These are phyloP conservation scores for Telmatochromis sp. DNA, from an alignment of 2,113 vertebrate species.

Conservation along the genomic window DNA sequence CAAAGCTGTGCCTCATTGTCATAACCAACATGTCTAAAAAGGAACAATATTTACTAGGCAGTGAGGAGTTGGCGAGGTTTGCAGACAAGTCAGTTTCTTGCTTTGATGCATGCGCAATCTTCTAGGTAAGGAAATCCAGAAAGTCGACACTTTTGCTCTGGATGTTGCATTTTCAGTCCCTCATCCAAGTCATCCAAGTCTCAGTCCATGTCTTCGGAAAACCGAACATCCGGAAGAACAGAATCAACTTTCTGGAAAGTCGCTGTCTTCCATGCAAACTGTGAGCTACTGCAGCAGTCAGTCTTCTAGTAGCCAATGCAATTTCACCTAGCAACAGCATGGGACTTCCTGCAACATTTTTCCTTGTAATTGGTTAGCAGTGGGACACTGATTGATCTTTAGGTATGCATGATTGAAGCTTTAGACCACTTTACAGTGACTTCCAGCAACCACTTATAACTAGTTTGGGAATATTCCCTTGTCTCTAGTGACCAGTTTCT, in stretches of 20 bases:
- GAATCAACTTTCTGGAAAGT: not conserved
- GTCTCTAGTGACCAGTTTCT: not conserved
- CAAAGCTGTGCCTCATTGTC: not conserved
- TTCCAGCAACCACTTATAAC: not conserved
- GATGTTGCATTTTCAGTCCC: not conserved
- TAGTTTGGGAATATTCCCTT: not conserved
- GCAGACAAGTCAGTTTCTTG: not conserved
- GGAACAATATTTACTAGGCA: not conserved
- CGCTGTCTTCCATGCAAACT: not conserved
- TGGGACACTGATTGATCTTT: not conserved
- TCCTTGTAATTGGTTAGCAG: not conserved
- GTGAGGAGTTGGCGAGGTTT: not conserved
- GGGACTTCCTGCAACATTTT: not conserved
- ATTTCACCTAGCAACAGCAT: not conserved
- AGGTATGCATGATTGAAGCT: not conserved
- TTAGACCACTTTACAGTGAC: not conserved
- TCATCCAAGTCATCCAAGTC: not conserved
- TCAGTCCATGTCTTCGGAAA: not conserved
- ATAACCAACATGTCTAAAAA: not conserved
- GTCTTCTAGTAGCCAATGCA: not conserved
- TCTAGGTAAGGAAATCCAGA: not conserved
- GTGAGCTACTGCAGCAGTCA: not conserved
- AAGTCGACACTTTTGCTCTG: not conserved
- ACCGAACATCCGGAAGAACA: not conserved
- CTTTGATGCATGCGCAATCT: not conserved